Conservation (phyloP, 2,113 vertebrate species). For the Arothron firmamentum region DNA sequence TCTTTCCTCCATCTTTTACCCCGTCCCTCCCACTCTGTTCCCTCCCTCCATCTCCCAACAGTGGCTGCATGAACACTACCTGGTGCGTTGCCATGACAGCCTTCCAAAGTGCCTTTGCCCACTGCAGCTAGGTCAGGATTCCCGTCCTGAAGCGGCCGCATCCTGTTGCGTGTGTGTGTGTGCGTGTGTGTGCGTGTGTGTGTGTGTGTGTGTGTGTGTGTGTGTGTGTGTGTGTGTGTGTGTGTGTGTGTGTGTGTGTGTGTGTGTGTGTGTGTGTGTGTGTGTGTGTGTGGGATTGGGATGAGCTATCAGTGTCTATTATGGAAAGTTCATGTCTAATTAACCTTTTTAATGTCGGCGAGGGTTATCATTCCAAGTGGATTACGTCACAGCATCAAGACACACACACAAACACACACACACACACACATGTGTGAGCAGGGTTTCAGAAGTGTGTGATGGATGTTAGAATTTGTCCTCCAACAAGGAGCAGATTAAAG, state of each 20-base stretch:
- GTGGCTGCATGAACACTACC: conserved; percentile 38
- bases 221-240: background rate
- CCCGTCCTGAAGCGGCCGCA: conserved; percentile 29
- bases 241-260: conserved; percentile 9
- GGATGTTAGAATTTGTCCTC: conserved; percentile 18
- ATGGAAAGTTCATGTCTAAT: conserved; percentile 53
- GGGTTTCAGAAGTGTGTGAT: background rate
- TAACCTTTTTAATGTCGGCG: conserved; percentile 54
- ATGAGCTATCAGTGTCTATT: conserved; percentile 35
- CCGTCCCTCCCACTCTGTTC: background rate
- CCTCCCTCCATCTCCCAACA: conserved; percentile 5
- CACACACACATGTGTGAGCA: background rate
- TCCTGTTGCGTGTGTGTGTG: conserved; percentile 21
- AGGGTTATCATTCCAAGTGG: conserved; percentile 43
- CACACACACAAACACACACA: conserved; percentile 8
- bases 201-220: conserved; percentile 12
- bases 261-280: background rate
- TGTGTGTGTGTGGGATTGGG: conserved; percentile 1
- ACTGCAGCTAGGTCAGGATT: conserved; percentile 45
- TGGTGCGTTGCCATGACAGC: conserved; percentile 64
- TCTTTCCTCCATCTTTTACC: background rate
- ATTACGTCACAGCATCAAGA: conserved; percentile 18
- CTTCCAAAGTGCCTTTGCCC: conserved; percentile 50
- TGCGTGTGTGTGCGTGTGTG: background rate
- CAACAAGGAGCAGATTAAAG: conserved; percentile 41